Evolutionary conservation across 2,113 vertebrate species (phyloP), one percentile per base, ranked within the genome.

Genomic region (Alaudala cheleensis): DNA sequence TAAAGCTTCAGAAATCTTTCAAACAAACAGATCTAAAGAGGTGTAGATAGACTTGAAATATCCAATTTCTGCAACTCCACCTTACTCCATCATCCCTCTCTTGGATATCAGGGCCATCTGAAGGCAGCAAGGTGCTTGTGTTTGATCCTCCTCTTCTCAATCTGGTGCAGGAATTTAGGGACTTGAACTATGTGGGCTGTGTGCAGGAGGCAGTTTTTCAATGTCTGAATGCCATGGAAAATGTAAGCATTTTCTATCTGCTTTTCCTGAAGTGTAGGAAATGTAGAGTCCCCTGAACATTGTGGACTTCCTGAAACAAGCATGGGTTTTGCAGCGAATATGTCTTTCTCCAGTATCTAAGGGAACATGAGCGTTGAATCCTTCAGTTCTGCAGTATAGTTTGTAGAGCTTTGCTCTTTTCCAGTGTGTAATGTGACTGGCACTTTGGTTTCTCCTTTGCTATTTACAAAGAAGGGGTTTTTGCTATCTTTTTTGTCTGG

Each of bases 381-480:
- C 18, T 77, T 72, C 57, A 39, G 0, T 67, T 74, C 31, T 84
- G 14, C 6, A 19, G 17, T 61, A 17, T 0, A 1, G 6, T 73
- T 51, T 56, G 24, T n/a, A 81, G 25, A 51, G 8, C 65, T 81
- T 56, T 64, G 2, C n/a, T 72, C 14, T 81, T 45, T 88, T 60
- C 49, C 22, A 13, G 4, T 47, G 34, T 24, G 21, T 60, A 60
- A 50, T 4, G 2, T 60, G 24, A 40, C 28, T 56, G 15, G 1
- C 3, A 33, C 5, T 58, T 64, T 40, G n/a, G 5, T 54, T 42
- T 76, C 26, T 47, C 34, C n/a, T 61, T 40, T 31, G n/a, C 7
- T 67, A 3, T 87, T 90, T 67, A n/a, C 19, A 29, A 23, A 9
- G 16, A 47, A 24, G 9, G 4, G 1, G 0, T 0, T 39, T 39